Conservation (phyloP, 1,140 invertebrate species). For the Magallana angulata region DNA sequence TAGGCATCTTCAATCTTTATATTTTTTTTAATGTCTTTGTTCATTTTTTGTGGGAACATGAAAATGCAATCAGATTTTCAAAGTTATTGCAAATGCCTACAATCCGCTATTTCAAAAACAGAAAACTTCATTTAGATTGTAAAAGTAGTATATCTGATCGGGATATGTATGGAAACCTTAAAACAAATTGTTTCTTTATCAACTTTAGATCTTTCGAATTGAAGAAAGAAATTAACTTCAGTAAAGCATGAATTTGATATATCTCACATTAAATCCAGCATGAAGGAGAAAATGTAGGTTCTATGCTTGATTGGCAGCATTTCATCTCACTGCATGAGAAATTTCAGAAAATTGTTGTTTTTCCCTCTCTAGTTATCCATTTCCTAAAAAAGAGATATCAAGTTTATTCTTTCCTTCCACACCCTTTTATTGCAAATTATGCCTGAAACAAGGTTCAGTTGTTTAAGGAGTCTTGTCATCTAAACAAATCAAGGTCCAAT, state of each 20-base stretch:
- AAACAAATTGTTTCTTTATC: constrained; percentile 15
- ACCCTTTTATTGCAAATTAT: neutral
- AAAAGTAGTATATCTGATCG: neutral
- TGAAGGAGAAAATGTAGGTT: neutral
- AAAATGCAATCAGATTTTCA: constrained; percentile 4
- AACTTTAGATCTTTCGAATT: neutral
- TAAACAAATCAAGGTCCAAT: constrained; percentile 16
- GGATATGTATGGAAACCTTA: neutral
- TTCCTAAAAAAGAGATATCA: neutral
- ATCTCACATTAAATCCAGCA: neutral
- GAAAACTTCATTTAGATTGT: neutral
- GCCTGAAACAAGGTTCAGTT: neutral
- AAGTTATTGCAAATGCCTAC: neutral
- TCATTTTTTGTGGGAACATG: neutral
- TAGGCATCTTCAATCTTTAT: neutral
- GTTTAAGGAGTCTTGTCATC: neutral
- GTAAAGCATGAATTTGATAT: constrained; percentile 7
- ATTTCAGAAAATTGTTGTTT: neutral
- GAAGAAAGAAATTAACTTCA: neutral
- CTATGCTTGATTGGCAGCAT: neutral
- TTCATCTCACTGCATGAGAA: constrained; percentile 5
- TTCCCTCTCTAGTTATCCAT: neutral
- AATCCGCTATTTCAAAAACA: neutral
- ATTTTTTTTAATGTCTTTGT: neutral
- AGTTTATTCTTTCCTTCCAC: neutral